Base-by-base conservation (phyloP, 2,888 invertebrate genomes). In the Flabesymbios commensalis region DNA sequence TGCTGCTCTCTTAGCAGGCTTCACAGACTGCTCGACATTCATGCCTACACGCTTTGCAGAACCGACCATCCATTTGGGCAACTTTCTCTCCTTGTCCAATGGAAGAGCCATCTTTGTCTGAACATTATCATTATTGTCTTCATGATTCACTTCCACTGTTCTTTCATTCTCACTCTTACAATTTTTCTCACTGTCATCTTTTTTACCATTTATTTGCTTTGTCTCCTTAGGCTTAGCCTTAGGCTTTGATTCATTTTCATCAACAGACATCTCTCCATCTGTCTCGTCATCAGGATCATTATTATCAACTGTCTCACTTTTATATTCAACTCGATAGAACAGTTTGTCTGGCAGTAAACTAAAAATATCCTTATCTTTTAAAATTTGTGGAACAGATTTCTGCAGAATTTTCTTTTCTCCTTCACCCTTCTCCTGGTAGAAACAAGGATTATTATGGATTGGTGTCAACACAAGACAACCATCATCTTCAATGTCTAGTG, bases 401-500 rank as follows among this genome's bases (percentile, higher is more conserved):
- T 75, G 73, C 52, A 83, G 66, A 1, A 62, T 65, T 3, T 49
- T 42, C 3, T 57, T 43, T 32, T 78, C 74, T n/a, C 68, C 72
- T 5, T 70, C 72, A 29, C 72, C 72, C 10, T 72, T 68, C 55
- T 75, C 76, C n/a, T 75, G 72, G 64, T 74, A 73, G 68, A 82
- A 83, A 64, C 81, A 82, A 2, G 83, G 83, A 67, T 83, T 83
- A 26, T 79, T 80, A 70, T 83, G 83, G 3, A 78, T 81, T 28
- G 83, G 82, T 52, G 79, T 82, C 36, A 83, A 68, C 61, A 74
- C 75, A 4, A 84, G 71, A 60, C 79, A 79, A 45, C 80, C 81
- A 58, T 71, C 66, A 60, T 74, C 74, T 39, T 72, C 72, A 5
- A 82, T 68, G 64, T 83, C 82, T 26, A 83, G 69, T 24, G 78